phyloP scores from a whole-genome alignment of 2,113 vertebrate genomes.

The Excalfactoria chinensis region DNA sequence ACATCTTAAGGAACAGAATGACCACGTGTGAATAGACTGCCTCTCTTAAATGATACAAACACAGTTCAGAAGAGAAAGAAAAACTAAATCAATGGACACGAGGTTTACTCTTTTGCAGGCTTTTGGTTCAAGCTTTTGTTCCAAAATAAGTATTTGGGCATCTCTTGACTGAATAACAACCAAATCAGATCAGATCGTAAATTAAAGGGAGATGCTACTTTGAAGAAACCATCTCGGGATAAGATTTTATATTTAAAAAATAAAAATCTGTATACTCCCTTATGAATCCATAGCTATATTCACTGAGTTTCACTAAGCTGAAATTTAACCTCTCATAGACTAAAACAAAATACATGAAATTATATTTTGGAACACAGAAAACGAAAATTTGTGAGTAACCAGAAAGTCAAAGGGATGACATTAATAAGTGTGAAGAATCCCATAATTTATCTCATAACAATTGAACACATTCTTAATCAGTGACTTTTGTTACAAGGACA shows the following conservation, averaged over 20 bases:
- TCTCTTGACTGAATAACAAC: background rate
- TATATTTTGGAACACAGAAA: conserved; percentile 15
- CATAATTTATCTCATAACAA: conserved; percentile 14
- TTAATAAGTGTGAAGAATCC: conserved; percentile 25
- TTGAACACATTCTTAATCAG: conserved; percentile 38
- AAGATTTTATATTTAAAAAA: background rate
- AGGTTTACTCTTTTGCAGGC: background rate
- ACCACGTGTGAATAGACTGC: background rate
- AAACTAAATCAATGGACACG: background rate
- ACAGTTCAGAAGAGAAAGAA: background rate
- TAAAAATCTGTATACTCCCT: background rate
- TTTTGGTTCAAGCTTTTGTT: background rate
- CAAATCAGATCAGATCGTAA: background rate
- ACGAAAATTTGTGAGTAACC: conserved; percentile 42
- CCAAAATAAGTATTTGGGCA: background rate
- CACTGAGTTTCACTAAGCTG: background rate
- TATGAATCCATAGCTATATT: background rate
- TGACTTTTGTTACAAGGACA: conserved; percentile 57
- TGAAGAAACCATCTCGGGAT: background rate
- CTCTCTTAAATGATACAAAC: background rate
- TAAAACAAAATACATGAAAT: background rate
- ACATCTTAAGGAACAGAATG: background rate
- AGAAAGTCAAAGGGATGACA: conserved; percentile 13
- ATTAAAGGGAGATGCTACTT: background rate
- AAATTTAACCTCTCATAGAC: background rate